A percentile compares a stretch with the other conserved stretches of the same genome.
phyloP scores from a whole-genome alignment of 2,797 vertebrate species.

The Sciurus carolinensis region DNA sequence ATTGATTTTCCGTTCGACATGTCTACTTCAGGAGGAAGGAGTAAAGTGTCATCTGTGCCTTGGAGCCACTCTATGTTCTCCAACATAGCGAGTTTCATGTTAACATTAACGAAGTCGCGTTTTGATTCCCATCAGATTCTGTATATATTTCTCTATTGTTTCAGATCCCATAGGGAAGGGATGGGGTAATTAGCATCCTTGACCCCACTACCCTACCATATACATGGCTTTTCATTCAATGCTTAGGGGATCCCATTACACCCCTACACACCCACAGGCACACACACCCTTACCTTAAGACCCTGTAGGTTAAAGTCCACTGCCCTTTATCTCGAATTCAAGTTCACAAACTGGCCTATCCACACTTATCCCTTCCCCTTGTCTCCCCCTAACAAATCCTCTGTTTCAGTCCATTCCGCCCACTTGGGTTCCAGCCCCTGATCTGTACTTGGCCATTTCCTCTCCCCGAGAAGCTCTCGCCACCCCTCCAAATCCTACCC shows the following conservation, averaged over 20 bases:
- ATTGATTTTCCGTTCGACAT: background rate
- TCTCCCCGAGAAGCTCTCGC: background rate
- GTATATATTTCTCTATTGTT: slow-evolving; percentile 48
- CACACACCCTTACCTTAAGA: background rate
- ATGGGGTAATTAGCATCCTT: slow-evolving; percentile 31
- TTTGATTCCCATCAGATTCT: slow-evolving; percentile 22
- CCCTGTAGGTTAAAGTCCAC: slow-evolving; percentile 15
- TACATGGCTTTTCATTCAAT: background rate
- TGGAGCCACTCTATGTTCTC: background rate
- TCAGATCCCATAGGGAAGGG: background rate
- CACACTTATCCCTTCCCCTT: background rate
- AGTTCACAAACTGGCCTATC: background rate
- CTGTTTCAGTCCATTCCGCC: background rate
- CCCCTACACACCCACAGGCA: background rate
- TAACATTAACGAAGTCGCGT: background rate
- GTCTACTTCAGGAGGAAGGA: slow-evolving; percentile 36
- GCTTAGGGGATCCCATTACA: slow-evolving; percentile 1
- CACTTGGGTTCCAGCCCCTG: background rate
- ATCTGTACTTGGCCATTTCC: background rate
- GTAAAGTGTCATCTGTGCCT: slow-evolving; percentile 23
- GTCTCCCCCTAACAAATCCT: background rate
- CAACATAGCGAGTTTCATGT: background rate
- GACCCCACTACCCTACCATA: background rate
- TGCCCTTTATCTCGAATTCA: slow-evolving; percentile 24
- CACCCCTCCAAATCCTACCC: background rate